Evolutionary conservation across 2,113 vertebrate species (phyloP), one percentile per base, ranked within the genome.

Genomic region (Oncorhynchus gorbuscha): DNA sequence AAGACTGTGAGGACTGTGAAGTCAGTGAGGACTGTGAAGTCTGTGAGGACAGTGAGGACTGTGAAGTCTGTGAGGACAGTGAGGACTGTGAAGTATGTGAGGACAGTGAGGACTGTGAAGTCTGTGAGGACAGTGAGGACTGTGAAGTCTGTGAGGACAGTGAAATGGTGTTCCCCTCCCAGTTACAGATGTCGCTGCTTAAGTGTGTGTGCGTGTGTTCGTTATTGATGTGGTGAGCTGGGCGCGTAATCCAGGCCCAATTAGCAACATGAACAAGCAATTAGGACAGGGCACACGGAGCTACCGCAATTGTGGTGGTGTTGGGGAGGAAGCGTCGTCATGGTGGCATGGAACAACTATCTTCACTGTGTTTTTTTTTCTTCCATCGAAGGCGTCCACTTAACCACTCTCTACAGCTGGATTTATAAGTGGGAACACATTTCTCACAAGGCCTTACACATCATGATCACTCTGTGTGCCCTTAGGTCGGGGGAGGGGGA

Each of bases 101-200:
- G n/a, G n/a, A n/a, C n/a, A n/a, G n/a, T n/a, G n/a, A n/a, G n/a
- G n/a, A n/a, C n/a, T n/a, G n/a, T n/a, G n/a, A n/a, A n/a, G n/a
- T n/a, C n/a, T n/a, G n/a, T n/a, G n/a, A n/a, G n/a, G n/a, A n/a
- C n/a, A n/a, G n/a, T n/a, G n/a, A n/a, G n/a, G n/a, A n/a, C 35
- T 39, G 35, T 35, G 39, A 39, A 9, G 39, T 9, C 39, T 45
- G 39, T 45, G 39, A 45, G 9, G 39, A 45, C 39, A 11, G 39
- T 45, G 39, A 45, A 45, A 9, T 11, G 39, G 39, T 45, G 39
- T 3, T 45, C 39, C 39, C 39, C 12, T 22, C 80, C 85, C 83
- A 75, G 65, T 72, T 82, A 80, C 85, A 89, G 85, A 88, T 88
- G 85, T 82, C 45, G 20, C 7, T 73, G 81, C 77, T 64, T 48